Percentiles rank a stretch among this genome's conserved stretches.
Evolutionary conservation across 2,797 vertebrate genomes (phyloP).

Genomic region (Phaenicophaeus curvirostris): DNA sequence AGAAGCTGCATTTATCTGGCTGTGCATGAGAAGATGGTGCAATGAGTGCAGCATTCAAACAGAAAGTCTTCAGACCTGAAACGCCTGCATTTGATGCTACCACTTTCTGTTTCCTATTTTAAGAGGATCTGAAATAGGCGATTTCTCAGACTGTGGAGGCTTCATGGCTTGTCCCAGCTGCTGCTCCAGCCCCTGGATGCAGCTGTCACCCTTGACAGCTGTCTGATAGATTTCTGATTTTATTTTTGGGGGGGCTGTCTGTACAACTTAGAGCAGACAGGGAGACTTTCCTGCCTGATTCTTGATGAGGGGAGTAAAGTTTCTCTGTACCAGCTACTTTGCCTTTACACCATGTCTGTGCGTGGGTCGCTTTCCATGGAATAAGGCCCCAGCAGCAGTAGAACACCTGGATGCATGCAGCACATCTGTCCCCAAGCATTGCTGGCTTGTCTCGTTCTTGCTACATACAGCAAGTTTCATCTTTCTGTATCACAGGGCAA

Average conservation of each 20-base stretch:
- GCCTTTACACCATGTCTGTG: fast-evolving
- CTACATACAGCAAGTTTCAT: neutral
- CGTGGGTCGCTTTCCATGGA: fast-evolving
- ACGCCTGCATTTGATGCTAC: neutral
- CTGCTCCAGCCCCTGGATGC: neutral
- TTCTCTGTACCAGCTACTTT: neutral
- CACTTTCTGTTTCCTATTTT: neutral
- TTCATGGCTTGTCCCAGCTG: neutral
- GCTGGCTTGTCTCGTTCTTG: fast-evolving
- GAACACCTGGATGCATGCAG: neutral
- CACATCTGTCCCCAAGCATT: neutral
- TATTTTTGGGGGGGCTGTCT: neutral
- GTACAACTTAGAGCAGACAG: too few species aligned
- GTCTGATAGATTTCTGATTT: neutral
- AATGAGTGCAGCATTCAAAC: neutral
- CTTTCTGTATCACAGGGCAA: neutral
- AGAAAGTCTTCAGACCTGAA: neutral
- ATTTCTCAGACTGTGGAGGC: neutral
- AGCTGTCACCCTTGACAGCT: neutral
- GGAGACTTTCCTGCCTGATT: neutral
- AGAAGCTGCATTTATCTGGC: neutral
- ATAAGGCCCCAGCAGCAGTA: fast-evolving
- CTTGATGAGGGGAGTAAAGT: neutral
- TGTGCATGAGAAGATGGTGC: neutral
- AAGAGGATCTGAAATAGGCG: neutral